phyloP scores from a whole-genome alignment of 2,888 invertebrate genomes.

The Sceliomorpha sp. region DNA sequence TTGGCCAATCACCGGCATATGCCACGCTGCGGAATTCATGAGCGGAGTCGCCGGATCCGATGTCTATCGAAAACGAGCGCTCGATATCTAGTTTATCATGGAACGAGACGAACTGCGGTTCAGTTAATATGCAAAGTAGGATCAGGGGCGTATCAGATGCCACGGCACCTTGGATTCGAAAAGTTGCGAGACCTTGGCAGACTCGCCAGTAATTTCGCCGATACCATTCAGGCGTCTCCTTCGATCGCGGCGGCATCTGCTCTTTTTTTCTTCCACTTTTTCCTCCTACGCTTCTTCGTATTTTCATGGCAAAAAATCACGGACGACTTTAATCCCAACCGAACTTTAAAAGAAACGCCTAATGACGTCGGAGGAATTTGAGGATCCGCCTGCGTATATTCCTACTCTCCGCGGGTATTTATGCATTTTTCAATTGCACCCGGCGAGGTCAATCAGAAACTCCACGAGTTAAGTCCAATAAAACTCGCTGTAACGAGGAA shows the following conservation, averaged over 20 bases:
- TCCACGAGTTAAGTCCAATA: slow-evolving; percentile 9
- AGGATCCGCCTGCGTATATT: slow-evolving; percentile 7
- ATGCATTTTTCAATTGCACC: slow-evolving; percentile 23
- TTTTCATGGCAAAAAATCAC: slow-evolving; percentile 4
- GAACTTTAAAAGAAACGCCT: slow-evolving; percentile 13
- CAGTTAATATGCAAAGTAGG: slow-evolving; percentile 70
- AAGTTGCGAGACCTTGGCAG: slow-evolving; percentile 18
- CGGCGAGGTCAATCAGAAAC: slow-evolving; percentile 14
- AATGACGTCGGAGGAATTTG: slow-evolving; percentile 18
- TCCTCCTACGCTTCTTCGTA: slow-evolving; percentile 1
- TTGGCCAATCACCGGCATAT: slow-evolving; percentile 49
- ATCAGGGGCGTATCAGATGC: slow-evolving; percentile 54
- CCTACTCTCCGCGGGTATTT: slow-evolving; percentile 5
- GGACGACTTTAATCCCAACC: slow-evolving; percentile 6
- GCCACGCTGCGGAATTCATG: slow-evolving; percentile 42
- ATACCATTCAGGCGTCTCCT: slow-evolving; percentile 21
- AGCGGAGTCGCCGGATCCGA: slow-evolving; percentile 21
- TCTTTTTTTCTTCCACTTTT: slow-evolving; percentile 7
- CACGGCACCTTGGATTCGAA: slow-evolving; percentile 25
- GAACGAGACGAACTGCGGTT: slow-evolving; percentile 59
- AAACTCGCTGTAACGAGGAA: slow-evolving; percentile 15
- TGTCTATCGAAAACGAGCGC: slow-evolving; percentile 68
- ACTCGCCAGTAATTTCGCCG: slow-evolving; percentile 23
- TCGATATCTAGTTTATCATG: slow-evolving; percentile 64
- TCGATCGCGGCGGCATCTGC: slow-evolving; percentile 21